Evolutionary conservation across 2,113 vertebrate species (phyloP).

Genomic region (Chelonoidis abingdonii): DNA sequence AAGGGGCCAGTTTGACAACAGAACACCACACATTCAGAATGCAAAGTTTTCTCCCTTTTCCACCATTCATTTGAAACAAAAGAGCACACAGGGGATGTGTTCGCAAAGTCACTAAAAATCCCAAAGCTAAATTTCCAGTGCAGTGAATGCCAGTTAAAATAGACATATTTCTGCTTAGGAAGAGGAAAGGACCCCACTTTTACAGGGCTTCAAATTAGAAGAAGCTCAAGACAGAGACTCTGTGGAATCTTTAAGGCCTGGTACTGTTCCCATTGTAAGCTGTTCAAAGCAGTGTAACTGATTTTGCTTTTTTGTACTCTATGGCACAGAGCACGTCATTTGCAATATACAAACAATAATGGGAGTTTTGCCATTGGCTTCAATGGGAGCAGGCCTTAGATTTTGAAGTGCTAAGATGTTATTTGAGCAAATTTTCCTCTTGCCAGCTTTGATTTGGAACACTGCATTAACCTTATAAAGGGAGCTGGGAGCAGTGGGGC

Average conservation of each 20-base stretch:
- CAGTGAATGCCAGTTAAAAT: neutral
- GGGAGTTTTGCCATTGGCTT: neutral
- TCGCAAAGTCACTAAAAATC: neutral
- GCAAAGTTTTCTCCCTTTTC: neutral
- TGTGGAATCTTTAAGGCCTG: neutral
- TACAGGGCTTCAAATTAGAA: neutral
- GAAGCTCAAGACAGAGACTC: neutral
- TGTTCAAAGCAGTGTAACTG: neutral
- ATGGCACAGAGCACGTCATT: neutral
- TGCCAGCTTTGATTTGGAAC: conserved; percentile 26
- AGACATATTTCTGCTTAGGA: neutral
- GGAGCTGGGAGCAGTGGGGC: neutral
- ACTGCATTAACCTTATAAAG: conserved; percentile 56
- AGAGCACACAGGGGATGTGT: neutral
- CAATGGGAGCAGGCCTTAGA: neutral
- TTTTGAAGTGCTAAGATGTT: neutral
- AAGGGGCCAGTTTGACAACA: neutral
- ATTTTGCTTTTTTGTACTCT: neutral
- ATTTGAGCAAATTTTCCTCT: conserved; percentile 40
- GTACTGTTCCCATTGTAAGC: neutral
- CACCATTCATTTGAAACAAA: neutral
- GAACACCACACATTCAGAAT: neutral
- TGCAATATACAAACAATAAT: conserved; percentile 29
- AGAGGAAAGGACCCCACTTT: neutral
- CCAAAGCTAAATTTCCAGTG: rapidly evolving